Base-by-base conservation (phyloP, 2,113 vertebrate genomes). In the Rhynchopsitta pachyrhyncha region DNA sequence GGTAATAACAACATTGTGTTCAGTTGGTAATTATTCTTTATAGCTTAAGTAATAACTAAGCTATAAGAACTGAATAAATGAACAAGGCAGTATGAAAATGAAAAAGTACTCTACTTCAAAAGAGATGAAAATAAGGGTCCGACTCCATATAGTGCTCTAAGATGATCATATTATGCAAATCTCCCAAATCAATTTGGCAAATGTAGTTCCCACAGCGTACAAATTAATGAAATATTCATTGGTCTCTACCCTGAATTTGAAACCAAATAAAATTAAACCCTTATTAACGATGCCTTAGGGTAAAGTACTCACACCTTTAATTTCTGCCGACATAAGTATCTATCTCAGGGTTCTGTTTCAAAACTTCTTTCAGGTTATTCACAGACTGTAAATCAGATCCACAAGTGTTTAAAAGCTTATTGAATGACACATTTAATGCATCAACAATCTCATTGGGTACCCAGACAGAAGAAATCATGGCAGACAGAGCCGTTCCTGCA, bases 171-270 rank as follows among this genome's bases (percentile, higher is more conserved):
- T 75, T 79, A 93, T 93, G 83, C 62, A 94, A 96, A 95, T 92
- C 50, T 13, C 17, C 44, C 64, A 86, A 91, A 94, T 91, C 55
- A 86, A 46, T 91, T 90, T 88, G 59, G 69, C 6, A 4, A 92
- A 60, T 64, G 52, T 62, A 81, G 66, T 74, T 95, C 88, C 44
- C 59, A 87, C 27, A 67, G 80, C 80, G 93, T 62, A 91, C 9
- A 88, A 96, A 90, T 86, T 78, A 95, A 95, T 93, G 44, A 85
- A n/a, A 92, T 95, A 94, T 94, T 95, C 85, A 46, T 93, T 96
- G 81, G 27, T 92, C 67, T 93, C 31, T 88, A 91, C 80, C 81
- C 66, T 84, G 49, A 87, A 86, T 92, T 73, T 81, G 49, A 91
- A 95, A 91, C 79, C 37, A 95, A 95, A 64, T 81, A 84, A 96